Percentiles rank a stretch among this genome's conserved stretches.
Evolutionary conservation across 2,888 invertebrate genomes (phyloP).

Genomic region (Seira ritae): DNA sequence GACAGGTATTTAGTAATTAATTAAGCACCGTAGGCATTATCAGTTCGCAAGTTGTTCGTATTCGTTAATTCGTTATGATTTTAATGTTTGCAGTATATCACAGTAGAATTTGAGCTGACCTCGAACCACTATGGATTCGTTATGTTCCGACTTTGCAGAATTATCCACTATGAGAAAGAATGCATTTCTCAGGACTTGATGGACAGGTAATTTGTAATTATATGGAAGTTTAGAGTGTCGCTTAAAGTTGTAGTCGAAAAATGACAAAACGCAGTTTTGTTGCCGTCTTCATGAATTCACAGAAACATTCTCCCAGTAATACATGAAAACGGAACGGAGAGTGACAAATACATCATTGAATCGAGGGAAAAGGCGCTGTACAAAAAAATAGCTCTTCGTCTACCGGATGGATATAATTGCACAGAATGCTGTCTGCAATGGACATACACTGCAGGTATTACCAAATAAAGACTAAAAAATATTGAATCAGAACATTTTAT

Average conservation of each 20-base stretch:
- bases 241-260: no score
- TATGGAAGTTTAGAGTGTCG: no score
- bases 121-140: slow-evolving; percentile 93
- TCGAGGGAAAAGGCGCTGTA: slow-evolving; percentile 75
- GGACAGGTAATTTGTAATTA: slow-evolving; percentile 81
- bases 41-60: neutral
- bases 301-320: slow-evolving; percentile 52
- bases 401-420: slow-evolving; percentile 83
- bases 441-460: slow-evolving; percentile 79
- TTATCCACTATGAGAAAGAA: slow-evolving; percentile 86
- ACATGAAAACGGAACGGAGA: slow-evolving; percentile 38
- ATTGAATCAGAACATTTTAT: no score
- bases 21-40: neutral
- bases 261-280: no score
- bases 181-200: slow-evolving; percentile 88
- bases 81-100: slow-evolving; percentile 81
- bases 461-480: no score
- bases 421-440: slow-evolving; percentile 45
- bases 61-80: neutral
- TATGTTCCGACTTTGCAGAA: slow-evolving; percentile 89
- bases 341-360: slow-evolving; percentile 40
- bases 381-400: slow-evolving; percentile 84
- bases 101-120: slow-evolving; percentile 90
- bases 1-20: slow-evolving; percentile 81
- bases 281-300: neutral